Percentiles rank a stretch among this genome's conserved stretches.
Evolutionary conservation across 2,113 vertebrate genomes (phyloP).

Genomic region (Zapornia atra): DNA sequence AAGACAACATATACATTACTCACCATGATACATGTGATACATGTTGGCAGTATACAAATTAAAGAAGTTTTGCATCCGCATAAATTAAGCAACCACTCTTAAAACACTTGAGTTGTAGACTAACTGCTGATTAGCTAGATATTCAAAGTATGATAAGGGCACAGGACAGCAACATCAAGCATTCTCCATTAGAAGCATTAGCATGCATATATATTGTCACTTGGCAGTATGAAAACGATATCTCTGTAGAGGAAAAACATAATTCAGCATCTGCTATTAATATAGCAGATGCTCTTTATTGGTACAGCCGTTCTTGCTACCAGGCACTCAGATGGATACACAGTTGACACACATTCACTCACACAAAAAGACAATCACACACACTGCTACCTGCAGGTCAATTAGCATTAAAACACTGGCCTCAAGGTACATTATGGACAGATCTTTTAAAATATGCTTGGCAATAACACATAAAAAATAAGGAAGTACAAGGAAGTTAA

Average conservation of each 20-base stretch:
- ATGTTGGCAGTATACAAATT: neutral
- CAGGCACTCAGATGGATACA: neutral
- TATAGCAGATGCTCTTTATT: neutral
- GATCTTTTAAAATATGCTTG: neutral
- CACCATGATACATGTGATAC: neutral
- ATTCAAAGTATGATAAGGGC: neutral
- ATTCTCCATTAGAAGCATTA: neutral
- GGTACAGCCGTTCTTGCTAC: neutral
- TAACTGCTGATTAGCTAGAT: neutral
- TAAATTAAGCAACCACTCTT: slow-evolving; percentile 1
- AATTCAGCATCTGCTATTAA: neutral
- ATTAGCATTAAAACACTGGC: neutral
- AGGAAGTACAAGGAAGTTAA: neutral
- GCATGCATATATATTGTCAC: neutral
- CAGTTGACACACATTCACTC: neutral
- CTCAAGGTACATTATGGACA: neutral
- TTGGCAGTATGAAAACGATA: neutral
- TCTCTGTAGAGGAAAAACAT: neutral
- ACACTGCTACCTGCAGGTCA: slow-evolving; percentile 2
- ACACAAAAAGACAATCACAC: neutral
- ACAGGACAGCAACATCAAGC: neutral
- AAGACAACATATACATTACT: neutral
- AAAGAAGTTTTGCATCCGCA: neutral
- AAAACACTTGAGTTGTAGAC: neutral
- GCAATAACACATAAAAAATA: neutral